Base-by-base conservation (phyloP, 1,140 invertebrate genomes). In the Lamellibrachia luymesi region DNA sequence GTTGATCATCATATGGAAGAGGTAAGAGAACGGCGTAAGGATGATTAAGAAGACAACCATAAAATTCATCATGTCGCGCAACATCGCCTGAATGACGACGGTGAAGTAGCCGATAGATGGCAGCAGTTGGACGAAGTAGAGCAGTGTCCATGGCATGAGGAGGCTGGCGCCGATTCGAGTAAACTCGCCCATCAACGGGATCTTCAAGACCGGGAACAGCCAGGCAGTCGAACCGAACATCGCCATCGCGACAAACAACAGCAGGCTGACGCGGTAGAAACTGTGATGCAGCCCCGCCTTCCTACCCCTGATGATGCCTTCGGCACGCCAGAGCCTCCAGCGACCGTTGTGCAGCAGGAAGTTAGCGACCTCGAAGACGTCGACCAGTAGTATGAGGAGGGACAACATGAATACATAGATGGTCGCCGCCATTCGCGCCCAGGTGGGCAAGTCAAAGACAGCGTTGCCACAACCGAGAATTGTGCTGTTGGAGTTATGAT, bases 51-150 rank as follows among this genome's bases (percentile, higher is more conserved):
- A 92, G 92, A 92, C 2, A 50, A 92, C n/a, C 50, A 38, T 51
- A 27, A 92, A 92, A 50, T 92, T 51, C 49, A 92, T 10, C 50
- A 92, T 50, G 51, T 92, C 50, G 38, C 52, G 49, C 50, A 92
- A 50, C 92, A 92, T 92, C 50, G 5, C 13, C 92, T 51, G 27
- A n/a, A 92, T 92, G 49, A 52, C 17, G 49, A 92, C 52, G 92
- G 52, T 64, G 92, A 51, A 92, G 92, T 51, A 92, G 92, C 92
- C 92, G 92, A 92, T 52, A 38, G 49, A 52, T 5, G 92, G 92
- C 2, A 92, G 50, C 50, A 51, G 92, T n/a, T 92, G 49, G 5
- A 92, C 49, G 92, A 92, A 92, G 92, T 51, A 92, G n/a, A 92
- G 52, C 27, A 92, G 0, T 4, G 92, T 51, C 92, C 49, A 50